Evolutionary conservation across 1,140 invertebrate genomes (phyloP).

Genomic region (Bombus fervidus): DNA sequence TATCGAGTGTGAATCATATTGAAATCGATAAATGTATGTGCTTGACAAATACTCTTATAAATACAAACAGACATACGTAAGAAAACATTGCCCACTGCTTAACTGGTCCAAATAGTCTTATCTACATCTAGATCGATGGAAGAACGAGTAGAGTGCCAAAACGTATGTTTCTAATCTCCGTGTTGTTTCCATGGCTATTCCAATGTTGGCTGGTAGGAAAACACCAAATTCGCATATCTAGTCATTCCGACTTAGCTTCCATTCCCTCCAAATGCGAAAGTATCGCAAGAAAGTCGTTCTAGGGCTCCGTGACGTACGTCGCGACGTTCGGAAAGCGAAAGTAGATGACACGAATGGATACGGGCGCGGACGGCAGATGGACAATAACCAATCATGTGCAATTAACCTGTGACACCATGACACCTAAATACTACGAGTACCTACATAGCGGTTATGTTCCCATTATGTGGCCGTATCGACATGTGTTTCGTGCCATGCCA

Average conservation of each 20-base stretch:
- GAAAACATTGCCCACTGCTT: no score
- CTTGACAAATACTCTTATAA: no score
- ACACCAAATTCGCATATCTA: not conserved
- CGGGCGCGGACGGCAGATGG: conserved; percentile 56
- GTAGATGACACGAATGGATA: conserved; percentile 63
- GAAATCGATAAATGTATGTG: no score
- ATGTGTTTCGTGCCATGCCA: conserved; percentile 75
- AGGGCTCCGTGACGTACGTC: not conserved
- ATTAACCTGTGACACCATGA: conserved; percentile 80
- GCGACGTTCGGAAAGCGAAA: conserved; percentile 65
- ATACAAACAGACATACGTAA: no score
- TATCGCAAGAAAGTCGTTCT: no score
- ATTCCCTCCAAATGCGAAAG: not conserved
- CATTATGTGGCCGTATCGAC: conserved; percentile 80
- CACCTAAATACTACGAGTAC: conserved; percentile 76
- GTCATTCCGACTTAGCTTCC: not conserved
- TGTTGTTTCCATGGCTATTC: not conserved
- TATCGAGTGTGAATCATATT: no score
- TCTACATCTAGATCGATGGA: no score
- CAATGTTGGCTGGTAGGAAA: not conserved
- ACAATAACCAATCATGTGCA: conserved; percentile 80
- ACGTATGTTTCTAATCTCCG: no score
- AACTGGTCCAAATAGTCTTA: no score
- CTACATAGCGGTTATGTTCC: conserved; percentile 78
- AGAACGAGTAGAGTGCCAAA: no score